A percentile compares a stretch with the other conserved stretches of the same genome.
Conservation (phyloP, 2,797 vertebrate species). For the Malurus splendens region DNA sequence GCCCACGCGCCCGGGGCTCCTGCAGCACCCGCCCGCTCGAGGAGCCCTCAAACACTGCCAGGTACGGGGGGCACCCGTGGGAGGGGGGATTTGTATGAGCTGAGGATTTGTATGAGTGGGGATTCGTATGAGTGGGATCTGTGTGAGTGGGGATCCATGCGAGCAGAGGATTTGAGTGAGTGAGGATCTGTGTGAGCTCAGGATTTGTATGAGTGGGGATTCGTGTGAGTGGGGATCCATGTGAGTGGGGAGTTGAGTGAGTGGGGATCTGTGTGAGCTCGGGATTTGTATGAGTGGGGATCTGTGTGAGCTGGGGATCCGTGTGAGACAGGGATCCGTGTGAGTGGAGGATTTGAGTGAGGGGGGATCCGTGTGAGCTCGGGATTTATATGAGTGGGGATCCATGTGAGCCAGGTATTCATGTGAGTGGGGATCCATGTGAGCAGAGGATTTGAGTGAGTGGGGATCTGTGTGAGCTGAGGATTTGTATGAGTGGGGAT, state of each 20-base stretch:
- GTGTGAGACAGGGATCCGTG: not conserved
- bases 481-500: accelerated
- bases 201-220: not conserved
- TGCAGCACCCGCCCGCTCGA: conserved; percentile 57
- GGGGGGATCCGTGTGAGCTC: not conserved
- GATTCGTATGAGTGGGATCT: not conserved
- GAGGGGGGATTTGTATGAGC: not conserved
- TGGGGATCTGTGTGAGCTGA: accelerated
- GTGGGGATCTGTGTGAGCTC: not conserved
- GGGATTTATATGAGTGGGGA: too few species aligned
- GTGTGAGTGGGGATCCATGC: accelerated
- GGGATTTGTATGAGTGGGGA: not conserved
- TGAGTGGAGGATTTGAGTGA: too few species aligned
- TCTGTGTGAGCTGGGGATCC: accelerated
- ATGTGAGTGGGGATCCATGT: not conserved
- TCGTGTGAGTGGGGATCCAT: accelerated
- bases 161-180: not conserved
- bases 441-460: not conserved
- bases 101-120: not conserved
- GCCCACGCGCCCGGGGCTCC: conserved; percentile 41
- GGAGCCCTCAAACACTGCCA: conserved; percentile 83
- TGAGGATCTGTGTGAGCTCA: not conserved
- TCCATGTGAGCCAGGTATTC: accelerated
- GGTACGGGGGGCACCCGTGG: conserved; percentile 16
- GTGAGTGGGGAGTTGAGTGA: too few species aligned